A percentile compares a stretch with the other conserved stretches of the same genome.
Conservation (phyloP, 2,888 invertebrate genomes). For the Drosophila kambysellisi region DNA sequence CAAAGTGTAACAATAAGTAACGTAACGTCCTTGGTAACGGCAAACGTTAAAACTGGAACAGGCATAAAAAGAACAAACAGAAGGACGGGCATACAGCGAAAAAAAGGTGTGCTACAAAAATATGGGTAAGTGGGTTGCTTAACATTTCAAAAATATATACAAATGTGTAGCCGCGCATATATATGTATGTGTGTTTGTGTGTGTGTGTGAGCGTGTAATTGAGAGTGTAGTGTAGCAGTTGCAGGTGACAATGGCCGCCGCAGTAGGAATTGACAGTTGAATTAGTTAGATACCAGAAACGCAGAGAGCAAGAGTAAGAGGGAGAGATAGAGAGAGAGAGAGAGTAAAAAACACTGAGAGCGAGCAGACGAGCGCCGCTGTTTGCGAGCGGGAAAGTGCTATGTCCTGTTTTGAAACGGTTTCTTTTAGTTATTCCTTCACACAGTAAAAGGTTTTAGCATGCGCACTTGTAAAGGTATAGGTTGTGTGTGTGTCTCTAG, state of each 20-base stretch:
- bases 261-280: slow-evolving; percentile 51
- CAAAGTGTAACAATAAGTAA: slow-evolving; percentile 54
- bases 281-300: slow-evolving; percentile 40
- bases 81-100: slow-evolving; percentile 36
- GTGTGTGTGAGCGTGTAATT: slow-evolving; percentile 10
- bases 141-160: slow-evolving; percentile 55
- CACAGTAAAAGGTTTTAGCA: slow-evolving; percentile 26
- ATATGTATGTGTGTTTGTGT: not conserved
- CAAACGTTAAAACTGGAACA: slow-evolving; percentile 57
- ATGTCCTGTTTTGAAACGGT: slow-evolving; percentile 42
- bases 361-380: slow-evolving; percentile 21
- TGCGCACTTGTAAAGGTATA: not conserved
- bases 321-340: slow-evolving; percentile 13
- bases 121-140: slow-evolving; percentile 73
- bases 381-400: slow-evolving; percentile 22
- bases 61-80: slow-evolving; percentile 51
- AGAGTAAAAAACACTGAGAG: slow-evolving; percentile 9
- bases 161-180: slow-evolving; percentile 10
- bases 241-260: slow-evolving; percentile 56
- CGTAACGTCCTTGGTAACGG: slow-evolving; percentile 63
- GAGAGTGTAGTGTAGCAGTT: slow-evolving; percentile 20
- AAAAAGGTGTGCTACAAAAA: slow-evolving; percentile 69
- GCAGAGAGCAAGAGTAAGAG: slow-evolving; percentile 24
- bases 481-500: slow-evolving; percentile 18
- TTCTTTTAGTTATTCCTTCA: slow-evolving; percentile 37